Base-by-base conservation (phyloP, 2,797 vertebrate species). In the Ptychadena robeensis region DNA sequence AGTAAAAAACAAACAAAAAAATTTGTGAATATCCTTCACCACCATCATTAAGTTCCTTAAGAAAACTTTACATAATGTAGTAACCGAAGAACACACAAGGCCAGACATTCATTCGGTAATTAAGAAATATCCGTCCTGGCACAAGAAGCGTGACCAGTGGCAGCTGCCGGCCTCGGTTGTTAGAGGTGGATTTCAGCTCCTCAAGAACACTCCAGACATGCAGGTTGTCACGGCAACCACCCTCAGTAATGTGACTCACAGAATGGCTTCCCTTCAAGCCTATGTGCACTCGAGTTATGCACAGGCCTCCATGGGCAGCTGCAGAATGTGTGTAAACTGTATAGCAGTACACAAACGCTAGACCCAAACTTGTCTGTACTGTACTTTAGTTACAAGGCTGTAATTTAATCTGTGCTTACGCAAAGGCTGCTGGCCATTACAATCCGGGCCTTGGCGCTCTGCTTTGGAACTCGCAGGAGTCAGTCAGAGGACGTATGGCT, bases 251-350 rank as follows among this genome's bases (percentile, higher is more conserved):
- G 66, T 71, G 73, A 76, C 67, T 70, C 53, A 48, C 31, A 10
- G 81, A 82, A 67, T 71, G 81, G 66, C 73, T 82, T 77, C 30
- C 27, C 81, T 77, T 82, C 81, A 82, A 32, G 81, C 81, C 64
- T 82, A 38, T 73, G 32, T 83, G 70, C 69, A 59, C 68, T 66
- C 34, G 69, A 73, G 75, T 76, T 79, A 83, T 83, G 76, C 30
- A 37, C 14, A 35, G 65, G 75, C 35, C 35, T 79, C 79, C 59
- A 75, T 67, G 44, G 44, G 76, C 75, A 79, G 81, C 76, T 79
- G 76, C 37, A 28, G 40, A 40, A 44, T 79, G 82, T 71, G 59
- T 32, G 63, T 48, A 7, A 48, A 48, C 57, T 4, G 73, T 34
- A 59, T 61, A 28, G 30, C 38, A 40, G 75, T 37, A 34, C 75